Evolutionary conservation across 2,888 invertebrate species (phyloP).

Genomic region (Troides helena): DNA sequence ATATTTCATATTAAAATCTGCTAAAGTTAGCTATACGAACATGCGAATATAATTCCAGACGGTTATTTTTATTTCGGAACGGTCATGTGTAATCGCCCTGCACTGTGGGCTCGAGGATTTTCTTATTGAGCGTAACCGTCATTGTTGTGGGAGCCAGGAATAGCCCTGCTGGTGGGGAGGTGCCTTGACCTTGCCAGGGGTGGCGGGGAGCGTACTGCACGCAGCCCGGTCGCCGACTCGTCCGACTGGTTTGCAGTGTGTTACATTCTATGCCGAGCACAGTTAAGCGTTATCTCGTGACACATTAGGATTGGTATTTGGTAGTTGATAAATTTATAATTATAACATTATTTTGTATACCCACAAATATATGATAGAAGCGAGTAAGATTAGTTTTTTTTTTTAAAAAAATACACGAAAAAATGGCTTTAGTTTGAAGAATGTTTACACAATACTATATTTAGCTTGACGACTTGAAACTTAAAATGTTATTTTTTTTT

Average conservation of each 20-base stretch:
- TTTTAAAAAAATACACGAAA: no score
- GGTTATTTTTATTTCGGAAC: conserved; percentile 15
- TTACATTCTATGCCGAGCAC: conserved; percentile 21
- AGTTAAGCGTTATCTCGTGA: conserved; percentile 24
- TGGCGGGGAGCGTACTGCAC: conserved; percentile 45
- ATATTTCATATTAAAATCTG: not conserved
- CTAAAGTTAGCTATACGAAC: not conserved
- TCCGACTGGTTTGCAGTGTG: conserved; percentile 50
- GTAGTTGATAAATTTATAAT: not conserved
- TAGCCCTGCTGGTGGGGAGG: conserved; percentile 50
- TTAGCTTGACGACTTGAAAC: no score
- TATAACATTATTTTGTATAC: no score
- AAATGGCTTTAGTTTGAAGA: no score
- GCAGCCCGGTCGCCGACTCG: conserved; percentile 65
- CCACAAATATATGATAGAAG: no score
- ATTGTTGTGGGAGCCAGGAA: conserved; percentile 45
- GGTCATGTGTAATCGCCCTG: conserved; percentile 17
- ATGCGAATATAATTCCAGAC: conserved; percentile 13
- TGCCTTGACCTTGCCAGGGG: conserved; percentile 71
- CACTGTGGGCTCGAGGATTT: not conserved
- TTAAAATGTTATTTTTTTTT: no score
- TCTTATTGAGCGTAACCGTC: conserved; percentile 22
- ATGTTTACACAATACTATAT: no score
- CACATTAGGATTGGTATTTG: conserved; percentile 20
- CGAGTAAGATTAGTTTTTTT: no score